Conservation (phyloP, 2,113 vertebrate genomes). For the Hydropotes inermis region DNA sequence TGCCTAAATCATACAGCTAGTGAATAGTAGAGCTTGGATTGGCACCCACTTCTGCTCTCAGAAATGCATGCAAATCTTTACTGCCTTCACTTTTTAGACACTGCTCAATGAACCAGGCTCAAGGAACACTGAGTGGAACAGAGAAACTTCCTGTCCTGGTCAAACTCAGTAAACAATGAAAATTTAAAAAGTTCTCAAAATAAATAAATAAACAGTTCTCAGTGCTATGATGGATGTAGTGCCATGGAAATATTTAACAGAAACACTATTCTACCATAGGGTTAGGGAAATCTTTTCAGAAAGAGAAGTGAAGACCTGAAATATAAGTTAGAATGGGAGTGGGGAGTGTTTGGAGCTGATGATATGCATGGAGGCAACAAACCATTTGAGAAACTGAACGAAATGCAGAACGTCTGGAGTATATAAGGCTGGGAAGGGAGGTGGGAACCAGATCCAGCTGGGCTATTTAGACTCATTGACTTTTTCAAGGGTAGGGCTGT, state of each 20-base stretch:
- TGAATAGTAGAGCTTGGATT: background rate
- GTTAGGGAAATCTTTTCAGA: background rate
- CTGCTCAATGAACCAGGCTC: background rate
- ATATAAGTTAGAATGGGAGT: background rate
- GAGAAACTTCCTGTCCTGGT: background rate
- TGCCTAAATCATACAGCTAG: background rate
- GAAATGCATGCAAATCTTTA: background rate
- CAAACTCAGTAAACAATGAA: conserved; percentile 42
- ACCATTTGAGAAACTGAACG: background rate
- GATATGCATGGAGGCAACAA: background rate
- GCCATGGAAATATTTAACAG: background rate
- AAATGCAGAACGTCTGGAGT: background rate
- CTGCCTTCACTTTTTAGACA: background rate
- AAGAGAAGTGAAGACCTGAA: background rate
- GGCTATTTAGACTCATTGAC: background rate
- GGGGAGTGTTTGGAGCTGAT: background rate
- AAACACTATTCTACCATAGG: background rate
- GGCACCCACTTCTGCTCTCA: background rate
- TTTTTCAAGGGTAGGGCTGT: background rate
- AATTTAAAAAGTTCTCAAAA: background rate
- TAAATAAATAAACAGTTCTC: conserved; percentile 23
- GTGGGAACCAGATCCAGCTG: background rate
- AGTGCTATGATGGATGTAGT: background rate
- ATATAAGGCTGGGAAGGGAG: background rate
- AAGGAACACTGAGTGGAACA: background rate